phyloP scores from a whole-genome alignment of 1,140 invertebrate genomes.

The Sminthurides bifidus region DNA sequence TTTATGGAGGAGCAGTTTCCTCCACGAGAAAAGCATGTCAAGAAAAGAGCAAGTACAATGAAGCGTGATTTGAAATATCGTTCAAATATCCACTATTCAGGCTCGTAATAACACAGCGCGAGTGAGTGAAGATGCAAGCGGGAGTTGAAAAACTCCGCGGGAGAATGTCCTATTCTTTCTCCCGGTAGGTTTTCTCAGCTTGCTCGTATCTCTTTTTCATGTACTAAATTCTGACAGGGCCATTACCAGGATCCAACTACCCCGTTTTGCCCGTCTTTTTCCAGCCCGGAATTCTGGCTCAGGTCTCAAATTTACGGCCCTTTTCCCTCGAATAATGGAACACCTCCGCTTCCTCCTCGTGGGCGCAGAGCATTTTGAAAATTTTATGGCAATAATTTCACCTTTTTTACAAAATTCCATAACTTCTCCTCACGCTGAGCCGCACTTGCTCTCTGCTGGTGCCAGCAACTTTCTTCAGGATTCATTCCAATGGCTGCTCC shows the following conservation, averaged over 20 bases:
- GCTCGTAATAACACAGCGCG: background rate
- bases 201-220: slow-evolving; percentile 5
- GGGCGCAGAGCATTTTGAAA: too few relatives aligned
- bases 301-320: background rate
- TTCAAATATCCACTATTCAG: slow-evolving; percentile 7
- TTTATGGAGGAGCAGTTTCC: slow-evolving; percentile 13
- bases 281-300: background rate
- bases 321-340: background rate
- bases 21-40: too few relatives aligned
- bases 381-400: too few relatives aligned
- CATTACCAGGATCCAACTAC: background rate
- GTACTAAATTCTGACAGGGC: slow-evolving; percentile 3
- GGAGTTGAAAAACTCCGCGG: background rate
- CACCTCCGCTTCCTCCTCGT: too few relatives aligned
- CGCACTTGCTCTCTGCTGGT: too few relatives aligned
- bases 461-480: too few relatives aligned
- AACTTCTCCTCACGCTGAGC: too few relatives aligned
- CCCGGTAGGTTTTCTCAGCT: background rate
- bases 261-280: background rate
- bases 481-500: too few relatives aligned
- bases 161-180: background rate
- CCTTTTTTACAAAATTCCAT: too few relatives aligned
- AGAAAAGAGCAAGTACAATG: slow-evolving; percentile 24
- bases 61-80: slow-evolving; percentile 23
- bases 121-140: background rate